A percentile compares a stretch with the other conserved stretches of the same genome.
Conservation (phyloP, 1,140 invertebrate genomes). For the Drosophila teissieri region DNA sequence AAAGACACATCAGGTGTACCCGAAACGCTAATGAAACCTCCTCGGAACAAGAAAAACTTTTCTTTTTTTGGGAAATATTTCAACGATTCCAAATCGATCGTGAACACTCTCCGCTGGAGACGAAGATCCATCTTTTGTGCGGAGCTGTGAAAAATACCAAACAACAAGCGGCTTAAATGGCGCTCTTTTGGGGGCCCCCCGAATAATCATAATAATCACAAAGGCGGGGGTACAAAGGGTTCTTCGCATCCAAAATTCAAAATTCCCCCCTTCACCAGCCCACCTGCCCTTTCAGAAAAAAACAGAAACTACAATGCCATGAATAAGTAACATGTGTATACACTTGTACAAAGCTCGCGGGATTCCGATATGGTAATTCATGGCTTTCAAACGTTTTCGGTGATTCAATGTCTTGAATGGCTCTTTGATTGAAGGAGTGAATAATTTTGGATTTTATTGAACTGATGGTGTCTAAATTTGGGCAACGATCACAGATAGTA, state of each 20-base stretch:
- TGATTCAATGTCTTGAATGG: conserved; percentile 49
- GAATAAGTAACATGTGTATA: conserved; percentile 62
- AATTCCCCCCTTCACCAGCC: not conserved
- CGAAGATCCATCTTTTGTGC: conserved; percentile 69
- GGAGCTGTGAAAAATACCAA: conserved; percentile 75
- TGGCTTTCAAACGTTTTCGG: conserved; percentile 44
- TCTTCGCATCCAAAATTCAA: not conserved
- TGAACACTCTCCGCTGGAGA: conserved; percentile 75
- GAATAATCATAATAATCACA: conserved; percentile 63
- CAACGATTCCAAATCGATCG: conserved; percentile 58
- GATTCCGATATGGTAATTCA: conserved; percentile 58
- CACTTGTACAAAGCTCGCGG: conserved; percentile 50
- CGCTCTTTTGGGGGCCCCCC: conserved; percentile 57
- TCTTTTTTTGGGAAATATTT: conserved; percentile 58
- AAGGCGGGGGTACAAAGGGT: conserved; percentile 60
- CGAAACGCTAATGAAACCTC: conserved; percentile 71
- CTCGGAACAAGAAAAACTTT: conserved; percentile 49
- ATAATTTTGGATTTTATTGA: conserved; percentile 41
- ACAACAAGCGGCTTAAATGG: conserved; percentile 80
- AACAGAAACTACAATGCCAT: conserved; percentile 43
- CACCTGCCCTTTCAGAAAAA: conserved; percentile 10
- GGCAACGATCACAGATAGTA: conserved; percentile 9
- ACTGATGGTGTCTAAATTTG: conserved; percentile 40
- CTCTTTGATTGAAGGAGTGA: conserved; percentile 40
- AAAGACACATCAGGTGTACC: conserved; percentile 69